Evolutionary conservation across 2,797 vertebrate genomes (phyloP).

Genomic region (Dallia pectoralis): DNA sequence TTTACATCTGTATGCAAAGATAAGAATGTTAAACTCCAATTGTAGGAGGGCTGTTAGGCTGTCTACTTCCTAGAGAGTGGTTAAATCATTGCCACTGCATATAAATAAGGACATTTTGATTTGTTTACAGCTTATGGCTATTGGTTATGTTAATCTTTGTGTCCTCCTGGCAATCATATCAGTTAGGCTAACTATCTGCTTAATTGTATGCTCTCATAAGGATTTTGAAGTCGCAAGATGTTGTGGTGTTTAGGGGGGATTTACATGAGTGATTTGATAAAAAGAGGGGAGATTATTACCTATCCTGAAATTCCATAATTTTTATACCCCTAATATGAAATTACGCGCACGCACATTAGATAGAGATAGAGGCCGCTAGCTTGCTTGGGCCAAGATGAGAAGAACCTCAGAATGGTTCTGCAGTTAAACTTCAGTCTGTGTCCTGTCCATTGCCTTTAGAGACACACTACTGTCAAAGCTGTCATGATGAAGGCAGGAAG

Average conservation of each 20-base stretch:
- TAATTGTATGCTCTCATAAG: no score
- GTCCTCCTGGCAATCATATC: slow-evolving; percentile 1
- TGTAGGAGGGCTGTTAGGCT: slow-evolving; percentile 23
- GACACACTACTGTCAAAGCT: background rate
- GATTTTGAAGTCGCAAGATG: no score
- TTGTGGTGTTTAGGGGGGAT: no score
- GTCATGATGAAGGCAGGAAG: background rate
- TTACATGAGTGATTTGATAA: no score
- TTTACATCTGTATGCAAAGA: slow-evolving; percentile 26
- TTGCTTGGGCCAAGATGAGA: background rate
- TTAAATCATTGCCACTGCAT: slow-evolving; percentile 34
- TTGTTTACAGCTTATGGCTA: slow-evolving; percentile 28
- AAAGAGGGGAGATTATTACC: no score
- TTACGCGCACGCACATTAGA: no score
- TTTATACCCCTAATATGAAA: no score
- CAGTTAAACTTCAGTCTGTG: background rate
- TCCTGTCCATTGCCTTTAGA: background rate
- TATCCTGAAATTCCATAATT: no score
- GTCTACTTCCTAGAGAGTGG: slow-evolving; percentile 25
- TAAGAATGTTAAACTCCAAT: slow-evolving; percentile 27
- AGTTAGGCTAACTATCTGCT: no score
- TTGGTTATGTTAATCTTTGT: slow-evolving; percentile 30
- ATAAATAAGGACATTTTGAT: slow-evolving; percentile 25
- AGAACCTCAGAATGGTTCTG: background rate
- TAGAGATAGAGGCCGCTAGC: no score